phyloP scores from a whole-genome alignment of 2,113 vertebrate genomes.

The Coturnix japonica region DNA sequence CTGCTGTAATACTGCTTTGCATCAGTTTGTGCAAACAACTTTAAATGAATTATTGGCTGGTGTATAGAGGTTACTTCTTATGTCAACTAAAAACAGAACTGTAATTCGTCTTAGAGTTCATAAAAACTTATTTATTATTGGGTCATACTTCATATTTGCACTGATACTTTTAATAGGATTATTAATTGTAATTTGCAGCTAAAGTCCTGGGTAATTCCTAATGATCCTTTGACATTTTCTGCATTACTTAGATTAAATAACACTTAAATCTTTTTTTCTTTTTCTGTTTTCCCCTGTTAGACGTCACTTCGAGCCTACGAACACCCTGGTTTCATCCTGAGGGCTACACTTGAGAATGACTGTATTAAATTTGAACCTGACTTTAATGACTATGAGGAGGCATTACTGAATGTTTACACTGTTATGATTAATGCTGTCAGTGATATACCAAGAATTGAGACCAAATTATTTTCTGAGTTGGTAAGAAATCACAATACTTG shows the following conservation, averaged over 20 bases:
- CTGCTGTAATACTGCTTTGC: not conserved
- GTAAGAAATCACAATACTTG: constrained; percentile 73
- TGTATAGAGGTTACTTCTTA: not conserved
- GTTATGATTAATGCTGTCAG: constrained; percentile 83
- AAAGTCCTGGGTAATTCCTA: not conserved
- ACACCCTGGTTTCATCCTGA: constrained; percentile 85
- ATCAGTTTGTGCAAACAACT: not conserved
- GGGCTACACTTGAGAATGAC: constrained; percentile 79
- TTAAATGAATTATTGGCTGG: not conserved
- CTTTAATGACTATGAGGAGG: constrained; percentile 77
- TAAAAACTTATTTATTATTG: too few species aligned
- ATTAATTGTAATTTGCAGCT: not conserved
- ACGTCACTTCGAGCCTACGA: constrained; percentile 76
- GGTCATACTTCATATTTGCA: not conserved
- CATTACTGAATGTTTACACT: constrained; percentile 81
- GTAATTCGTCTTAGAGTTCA: not conserved
- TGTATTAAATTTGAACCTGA: constrained; percentile 85
- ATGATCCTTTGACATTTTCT: not conserved
- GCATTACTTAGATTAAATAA: not conserved
- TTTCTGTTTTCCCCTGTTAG: constrained; percentile 57
- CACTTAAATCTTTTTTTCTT: not conserved
- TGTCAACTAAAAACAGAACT: not conserved
- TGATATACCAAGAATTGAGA: constrained; percentile 86
- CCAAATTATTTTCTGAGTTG: constrained; percentile 83
- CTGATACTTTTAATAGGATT: not conserved